phyloP scores from a whole-genome alignment of 2,797 vertebrate species.

The Meriones psammophilus region DNA sequence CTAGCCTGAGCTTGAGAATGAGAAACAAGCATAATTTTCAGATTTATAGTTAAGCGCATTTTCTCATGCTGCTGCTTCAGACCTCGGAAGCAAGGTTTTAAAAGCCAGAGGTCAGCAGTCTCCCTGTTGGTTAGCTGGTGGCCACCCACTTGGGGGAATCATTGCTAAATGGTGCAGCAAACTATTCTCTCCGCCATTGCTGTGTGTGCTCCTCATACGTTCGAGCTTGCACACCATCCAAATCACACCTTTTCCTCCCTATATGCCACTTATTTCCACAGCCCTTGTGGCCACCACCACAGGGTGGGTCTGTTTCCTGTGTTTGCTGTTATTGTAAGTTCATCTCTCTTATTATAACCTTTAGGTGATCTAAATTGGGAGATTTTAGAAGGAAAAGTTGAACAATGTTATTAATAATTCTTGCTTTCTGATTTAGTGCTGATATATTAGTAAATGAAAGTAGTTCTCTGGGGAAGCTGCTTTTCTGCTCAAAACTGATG shows the following conservation, averaged over 20 bases:
- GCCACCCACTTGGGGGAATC: neutral
- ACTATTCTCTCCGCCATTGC: no score
- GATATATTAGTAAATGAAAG: conserved; percentile 44
- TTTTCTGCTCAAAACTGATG: conserved; percentile 67
- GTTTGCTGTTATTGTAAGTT: neutral
- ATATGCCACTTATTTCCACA: neutral
- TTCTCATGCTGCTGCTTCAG: neutral
- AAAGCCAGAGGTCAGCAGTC: neutral
- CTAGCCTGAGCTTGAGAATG: neutral
- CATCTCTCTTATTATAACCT: neutral
- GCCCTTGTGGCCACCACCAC: neutral
- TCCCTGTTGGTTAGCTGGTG: neutral
- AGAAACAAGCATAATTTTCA: neutral
- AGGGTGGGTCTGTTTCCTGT: neutral
- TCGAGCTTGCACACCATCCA: neutral
- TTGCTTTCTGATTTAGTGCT: neutral
- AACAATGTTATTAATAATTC: conserved; percentile 30
- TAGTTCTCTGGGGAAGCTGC: conserved; percentile 18
- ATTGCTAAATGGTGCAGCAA: neutral
- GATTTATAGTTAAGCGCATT: neutral
- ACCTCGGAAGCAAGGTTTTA: neutral
- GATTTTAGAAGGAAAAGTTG: conserved; percentile 41
- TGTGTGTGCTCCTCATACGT: neutral
- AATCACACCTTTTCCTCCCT: neutral
- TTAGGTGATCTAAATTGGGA: conserved; percentile 35